These are phyloP conservation scores for Cotesia vestalis DNA, from an alignment of 1,140 invertebrate species.

Conservation along the genomic window DNA sequence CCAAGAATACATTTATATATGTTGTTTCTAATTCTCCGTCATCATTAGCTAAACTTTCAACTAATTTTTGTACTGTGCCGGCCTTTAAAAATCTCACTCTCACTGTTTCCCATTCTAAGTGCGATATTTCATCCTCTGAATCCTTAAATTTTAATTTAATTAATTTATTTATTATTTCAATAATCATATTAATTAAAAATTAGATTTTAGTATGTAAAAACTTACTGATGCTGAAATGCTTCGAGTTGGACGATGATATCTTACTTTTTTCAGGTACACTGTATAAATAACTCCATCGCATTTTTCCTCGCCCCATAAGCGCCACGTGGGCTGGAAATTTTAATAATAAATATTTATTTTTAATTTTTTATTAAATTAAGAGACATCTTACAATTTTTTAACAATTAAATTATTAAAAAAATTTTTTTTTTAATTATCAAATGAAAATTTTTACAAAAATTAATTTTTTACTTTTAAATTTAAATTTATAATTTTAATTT, in stretches of 20 bases:
- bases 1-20: constrained; percentile 97
- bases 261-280: constrained; percentile 97
- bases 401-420: no score
- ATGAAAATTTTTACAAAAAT: no score
- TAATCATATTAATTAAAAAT: constrained; percentile 3
- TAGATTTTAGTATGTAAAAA: constrained; percentile 11
- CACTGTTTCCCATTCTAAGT: constrained; percentile 99
- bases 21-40: constrained; percentile 96
- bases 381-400: no score
- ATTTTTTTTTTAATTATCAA: no score
- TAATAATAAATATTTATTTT: not conserved
- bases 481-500: no score
- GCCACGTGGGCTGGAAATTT: constrained; percentile 85
- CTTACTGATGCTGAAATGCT: constrained; percentile 74
- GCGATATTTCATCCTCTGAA: constrained; percentile 89
- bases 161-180: constrained; percentile 6
- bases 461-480: no score
- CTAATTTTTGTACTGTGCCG: constrained; percentile 91
- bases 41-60: constrained; percentile 91
- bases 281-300: constrained; percentile 95
- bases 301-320: constrained; percentile 96
- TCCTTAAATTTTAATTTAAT: constrained; percentile 66
- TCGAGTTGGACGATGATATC: constrained; percentile 91
- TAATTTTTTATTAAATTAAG: no score
- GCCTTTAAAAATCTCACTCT: constrained; percentile 94